These are phyloP conservation scores for Gymnoscopelus braueri DNA, from an alignment of 2,797 vertebrate species.

Conservation along the genomic window DNA sequence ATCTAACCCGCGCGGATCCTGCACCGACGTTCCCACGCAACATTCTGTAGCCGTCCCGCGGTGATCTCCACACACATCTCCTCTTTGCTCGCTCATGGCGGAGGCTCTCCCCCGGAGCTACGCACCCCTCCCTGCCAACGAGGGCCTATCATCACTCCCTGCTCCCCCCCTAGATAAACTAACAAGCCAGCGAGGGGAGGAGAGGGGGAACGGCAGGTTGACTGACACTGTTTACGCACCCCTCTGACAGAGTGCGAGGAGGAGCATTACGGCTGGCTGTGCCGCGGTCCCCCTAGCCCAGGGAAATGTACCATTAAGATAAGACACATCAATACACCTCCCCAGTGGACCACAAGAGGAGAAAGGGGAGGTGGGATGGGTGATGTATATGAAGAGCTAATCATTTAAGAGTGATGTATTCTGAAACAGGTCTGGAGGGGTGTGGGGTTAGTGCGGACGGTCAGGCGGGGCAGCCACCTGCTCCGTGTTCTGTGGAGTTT, in stretches of 20 bases:
- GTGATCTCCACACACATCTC: constrained; percentile 18
- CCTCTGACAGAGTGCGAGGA: constrained; percentile 81
- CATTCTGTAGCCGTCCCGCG: too few species aligned
- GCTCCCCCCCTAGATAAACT: constrained; percentile 90
- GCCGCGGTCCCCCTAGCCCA: constrained; percentile 50
- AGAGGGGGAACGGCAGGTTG: constrained; percentile 66
- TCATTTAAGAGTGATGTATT: constrained; percentile 63
- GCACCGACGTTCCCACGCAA: too few species aligned
- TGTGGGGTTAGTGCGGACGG: constrained; percentile 14
- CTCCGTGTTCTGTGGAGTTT: constrained; percentile 28
- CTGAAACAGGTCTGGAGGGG: constrained; percentile 46
- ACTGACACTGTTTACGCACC: constrained; percentile 83
- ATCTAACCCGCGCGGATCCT: too few species aligned
- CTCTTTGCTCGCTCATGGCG: not conserved
- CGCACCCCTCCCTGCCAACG: constrained; percentile 24
- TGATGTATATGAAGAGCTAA: constrained; percentile 65
- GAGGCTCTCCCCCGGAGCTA: not conserved
- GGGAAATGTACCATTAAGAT: constrained; percentile 79
- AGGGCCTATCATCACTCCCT: constrained; percentile 85
- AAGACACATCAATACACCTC: constrained; percentile 72
- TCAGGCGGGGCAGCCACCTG: constrained; percentile 59
- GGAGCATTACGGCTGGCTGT: constrained; percentile 64
- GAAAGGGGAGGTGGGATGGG: constrained; percentile 47
- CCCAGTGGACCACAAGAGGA: constrained; percentile 47
- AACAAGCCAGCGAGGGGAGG: constrained; percentile 82